These are phyloP conservation scores for Lacerta agilis DNA, from an alignment of 2,797 vertebrate genomes.

Conservation along the genomic window DNA sequence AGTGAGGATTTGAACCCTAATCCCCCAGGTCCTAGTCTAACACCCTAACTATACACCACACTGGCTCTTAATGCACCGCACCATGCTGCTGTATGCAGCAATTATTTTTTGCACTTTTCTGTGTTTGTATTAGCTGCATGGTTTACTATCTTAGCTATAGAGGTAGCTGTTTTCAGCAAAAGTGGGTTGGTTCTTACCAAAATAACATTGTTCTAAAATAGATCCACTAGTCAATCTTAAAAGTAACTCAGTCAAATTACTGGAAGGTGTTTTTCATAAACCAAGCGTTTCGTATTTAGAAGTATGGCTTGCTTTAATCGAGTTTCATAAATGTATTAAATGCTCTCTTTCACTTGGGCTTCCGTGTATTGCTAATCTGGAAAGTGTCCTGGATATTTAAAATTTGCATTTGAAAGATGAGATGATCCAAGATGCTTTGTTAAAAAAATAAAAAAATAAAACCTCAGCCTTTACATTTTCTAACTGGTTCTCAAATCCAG, in stretches of 20 bases:
- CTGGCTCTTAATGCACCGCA: no score
- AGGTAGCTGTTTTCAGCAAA: neutral
- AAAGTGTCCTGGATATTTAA: neutral
- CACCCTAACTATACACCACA: no score
- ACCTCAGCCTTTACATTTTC: neutral
- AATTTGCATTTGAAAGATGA: neutral
- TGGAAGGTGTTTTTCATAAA: neutral
- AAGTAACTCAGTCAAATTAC: neutral
- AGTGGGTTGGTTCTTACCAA: neutral
- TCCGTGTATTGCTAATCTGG: neutral
- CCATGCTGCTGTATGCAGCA: slow-evolving; percentile 71
- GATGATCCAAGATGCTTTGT: neutral
- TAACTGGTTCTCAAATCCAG: neutral
- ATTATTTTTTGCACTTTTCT: slow-evolving; percentile 51
- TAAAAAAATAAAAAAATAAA: neutral
- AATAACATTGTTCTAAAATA: neutral
- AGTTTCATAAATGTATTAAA: neutral
- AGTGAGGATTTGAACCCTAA: no score
- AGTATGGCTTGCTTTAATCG: neutral
- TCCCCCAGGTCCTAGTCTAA: no score
- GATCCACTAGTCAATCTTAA: neutral
- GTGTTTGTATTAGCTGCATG: neutral
- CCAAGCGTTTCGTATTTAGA: neutral
- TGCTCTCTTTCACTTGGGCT: neutral
- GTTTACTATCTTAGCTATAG: neutral